phyloP scores from a whole-genome alignment of 2,113 vertebrate species.

The Micromys minutus region DNA sequence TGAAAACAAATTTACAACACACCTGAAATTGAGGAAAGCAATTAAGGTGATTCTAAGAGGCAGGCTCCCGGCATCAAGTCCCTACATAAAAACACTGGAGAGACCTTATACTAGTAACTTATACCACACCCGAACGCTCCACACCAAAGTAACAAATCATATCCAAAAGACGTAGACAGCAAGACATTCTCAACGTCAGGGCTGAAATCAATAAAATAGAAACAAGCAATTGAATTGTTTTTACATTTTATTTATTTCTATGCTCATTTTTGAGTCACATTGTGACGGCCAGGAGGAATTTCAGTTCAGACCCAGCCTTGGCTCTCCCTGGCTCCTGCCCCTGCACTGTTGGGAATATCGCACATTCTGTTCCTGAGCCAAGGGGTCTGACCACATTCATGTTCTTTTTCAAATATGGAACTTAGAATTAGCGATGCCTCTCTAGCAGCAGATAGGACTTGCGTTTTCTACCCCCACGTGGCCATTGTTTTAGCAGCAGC shows the following conservation, averaged over 20 bases:
- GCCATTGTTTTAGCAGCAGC: neutral
- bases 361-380: neutral
- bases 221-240: neutral
- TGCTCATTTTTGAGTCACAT: neutral
- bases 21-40: neutral
- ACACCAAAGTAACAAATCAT: neutral
- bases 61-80: neutral
- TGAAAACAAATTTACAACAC: neutral
- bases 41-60: neutral
- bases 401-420: neutral
- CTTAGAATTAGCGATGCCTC: neutral
- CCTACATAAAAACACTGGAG: neutral
- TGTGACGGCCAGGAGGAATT: neutral
- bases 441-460: neutral
- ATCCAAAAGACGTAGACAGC: neutral
- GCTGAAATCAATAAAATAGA: neutral
- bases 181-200: neutral
- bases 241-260: conserved; percentile 23
- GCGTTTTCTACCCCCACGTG: neutral
- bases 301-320: neutral
- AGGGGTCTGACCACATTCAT: neutral
- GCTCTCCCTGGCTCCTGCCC: neutral
- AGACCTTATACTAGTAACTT: neutral
- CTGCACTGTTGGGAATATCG: neutral
- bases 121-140: neutral